These are phyloP conservation scores for Hyppa rectilinea DNA, from an alignment of 2,888 invertebrate genomes.

Conservation along the genomic window DNA sequence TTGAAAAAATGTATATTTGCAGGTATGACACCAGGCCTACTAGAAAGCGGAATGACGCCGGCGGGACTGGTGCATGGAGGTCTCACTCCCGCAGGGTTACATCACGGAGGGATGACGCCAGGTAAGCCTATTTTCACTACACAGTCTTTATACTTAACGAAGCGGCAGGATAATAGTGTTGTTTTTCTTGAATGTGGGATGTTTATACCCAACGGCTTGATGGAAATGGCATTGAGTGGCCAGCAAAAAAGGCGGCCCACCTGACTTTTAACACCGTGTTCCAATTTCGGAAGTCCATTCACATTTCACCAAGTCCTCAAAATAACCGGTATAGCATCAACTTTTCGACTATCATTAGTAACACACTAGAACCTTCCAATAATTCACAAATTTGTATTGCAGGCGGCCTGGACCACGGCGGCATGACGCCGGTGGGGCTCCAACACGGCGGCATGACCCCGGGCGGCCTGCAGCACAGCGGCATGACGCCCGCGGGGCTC, in stretches of 20 bases:
- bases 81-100: constrained; percentile 84
- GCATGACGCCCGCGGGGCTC: constrained; percentile 18
- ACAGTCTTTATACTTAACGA: background rate
- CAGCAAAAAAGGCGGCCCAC: background rate
- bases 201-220: background rate
- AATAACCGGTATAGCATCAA: background rate
- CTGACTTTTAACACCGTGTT: background rate
- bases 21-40: constrained; percentile 80
- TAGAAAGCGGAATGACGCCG: constrained; percentile 80
- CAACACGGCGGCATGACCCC: background rate
- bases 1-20: constrained; percentile 26
- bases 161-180: background rate
- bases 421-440: constrained; percentile 1
- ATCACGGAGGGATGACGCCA: constrained; percentile 88
- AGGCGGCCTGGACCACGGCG: constrained; percentile 74
- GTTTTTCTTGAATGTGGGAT: background rate
- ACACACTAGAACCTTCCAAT: background rate
- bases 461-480: background rate
- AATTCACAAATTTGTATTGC: background rate
- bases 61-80: constrained; percentile 83
- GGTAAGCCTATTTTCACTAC: constrained; percentile 41
- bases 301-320: background rate
- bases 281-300: background rate
- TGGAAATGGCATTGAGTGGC: background rate
- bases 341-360: background rate